These are phyloP conservation scores for Pantherophis vulpinus DNA, from an alignment of 2,797 vertebrate genomes.

Conservation along the genomic window DNA sequence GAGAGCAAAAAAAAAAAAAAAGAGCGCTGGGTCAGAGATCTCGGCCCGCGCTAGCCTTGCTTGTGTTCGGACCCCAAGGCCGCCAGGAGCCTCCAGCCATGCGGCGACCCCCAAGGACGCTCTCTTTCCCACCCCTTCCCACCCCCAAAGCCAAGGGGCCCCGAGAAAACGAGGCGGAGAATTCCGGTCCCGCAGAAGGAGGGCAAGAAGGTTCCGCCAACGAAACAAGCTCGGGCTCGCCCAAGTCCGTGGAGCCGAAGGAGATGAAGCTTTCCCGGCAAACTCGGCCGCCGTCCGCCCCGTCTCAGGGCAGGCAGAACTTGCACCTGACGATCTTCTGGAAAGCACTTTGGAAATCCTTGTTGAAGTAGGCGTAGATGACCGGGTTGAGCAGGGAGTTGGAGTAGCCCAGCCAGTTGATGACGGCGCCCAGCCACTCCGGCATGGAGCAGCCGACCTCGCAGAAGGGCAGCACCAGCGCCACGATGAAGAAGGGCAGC, in stretches of 20 bases:
- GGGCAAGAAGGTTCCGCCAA: too few species aligned
- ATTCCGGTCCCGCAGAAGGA: not conserved
- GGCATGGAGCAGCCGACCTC: slow-evolving; percentile 90
- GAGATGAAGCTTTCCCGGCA: not conserved
- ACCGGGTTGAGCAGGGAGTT: slow-evolving; percentile 97
- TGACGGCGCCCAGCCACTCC: slow-evolving; percentile 84
- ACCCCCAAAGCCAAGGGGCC: not conserved
- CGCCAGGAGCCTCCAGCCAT: not conserved
- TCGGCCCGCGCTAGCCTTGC: not conserved
- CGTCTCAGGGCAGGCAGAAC: slow-evolving; percentile 80
- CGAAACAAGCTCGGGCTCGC: not conserved
- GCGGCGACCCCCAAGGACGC: not conserved
- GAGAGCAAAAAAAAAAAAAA: not conserved
- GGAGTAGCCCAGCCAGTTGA: slow-evolving; percentile 98
- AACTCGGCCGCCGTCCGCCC: not conserved
- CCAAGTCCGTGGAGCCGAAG: not conserved
- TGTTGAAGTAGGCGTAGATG: slow-evolving; percentile 99
- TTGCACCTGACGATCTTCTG: slow-evolving; percentile 97
- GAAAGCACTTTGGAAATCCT: slow-evolving; percentile 98
- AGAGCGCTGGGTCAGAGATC: not conserved
- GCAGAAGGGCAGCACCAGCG: slow-evolving; percentile 92
- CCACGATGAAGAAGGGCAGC: slow-evolving; percentile 97
- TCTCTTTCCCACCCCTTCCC: not conserved
- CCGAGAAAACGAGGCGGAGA: not conserved
- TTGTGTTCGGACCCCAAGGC: not conserved